A percentile compares a stretch with the other conserved stretches of the same genome.
These are phyloP conservation scores for Decapterus maruadsi DNA, from an alignment of 2,797 vertebrate genomes.

Conservation along the genomic window DNA sequence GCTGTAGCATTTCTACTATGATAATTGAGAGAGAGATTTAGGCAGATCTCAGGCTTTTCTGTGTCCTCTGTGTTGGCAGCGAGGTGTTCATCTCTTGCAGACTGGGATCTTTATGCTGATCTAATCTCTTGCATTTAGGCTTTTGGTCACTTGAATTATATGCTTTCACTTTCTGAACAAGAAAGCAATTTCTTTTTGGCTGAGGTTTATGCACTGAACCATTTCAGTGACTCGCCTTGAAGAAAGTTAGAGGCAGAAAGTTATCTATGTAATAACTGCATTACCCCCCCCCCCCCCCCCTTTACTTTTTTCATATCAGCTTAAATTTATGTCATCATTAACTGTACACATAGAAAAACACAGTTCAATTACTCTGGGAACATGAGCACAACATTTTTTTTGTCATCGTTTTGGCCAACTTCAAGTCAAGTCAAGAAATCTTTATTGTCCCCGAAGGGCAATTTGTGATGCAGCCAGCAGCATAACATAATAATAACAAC, in stretches of 20 bases:
- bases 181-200: slow-evolving; percentile 66
- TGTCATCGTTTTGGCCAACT: not conserved
- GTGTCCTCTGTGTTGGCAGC: slow-evolving; percentile 49
- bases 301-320: slow-evolving; percentile 22
- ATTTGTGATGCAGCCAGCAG: no score
- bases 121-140: slow-evolving; percentile 65
- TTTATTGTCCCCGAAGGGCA: no score
- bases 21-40: slow-evolving; percentile 62
- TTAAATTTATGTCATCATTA: slow-evolving; percentile 9
- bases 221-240: slow-evolving; percentile 47
- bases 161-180: slow-evolving; percentile 69
- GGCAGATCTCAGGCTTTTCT: slow-evolving; percentile 56
- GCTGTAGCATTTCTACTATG: slow-evolving; percentile 44
- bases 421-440: no score
- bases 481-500: no score
- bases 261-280: slow-evolving; percentile 40
- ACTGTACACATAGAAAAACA: not conserved
- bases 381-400: not conserved
- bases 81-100: slow-evolving; percentile 60
- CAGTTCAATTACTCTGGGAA: slow-evolving; percentile 4
- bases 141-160: slow-evolving; percentile 71
- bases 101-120: slow-evolving; percentile 57
- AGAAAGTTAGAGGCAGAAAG: slow-evolving; percentile 47
- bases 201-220: slow-evolving; percentile 57
- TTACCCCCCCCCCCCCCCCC: slow-evolving; percentile 22